Base-by-base conservation (phyloP, 2,797 vertebrate species). In the Mionectes olivaceus region DNA sequence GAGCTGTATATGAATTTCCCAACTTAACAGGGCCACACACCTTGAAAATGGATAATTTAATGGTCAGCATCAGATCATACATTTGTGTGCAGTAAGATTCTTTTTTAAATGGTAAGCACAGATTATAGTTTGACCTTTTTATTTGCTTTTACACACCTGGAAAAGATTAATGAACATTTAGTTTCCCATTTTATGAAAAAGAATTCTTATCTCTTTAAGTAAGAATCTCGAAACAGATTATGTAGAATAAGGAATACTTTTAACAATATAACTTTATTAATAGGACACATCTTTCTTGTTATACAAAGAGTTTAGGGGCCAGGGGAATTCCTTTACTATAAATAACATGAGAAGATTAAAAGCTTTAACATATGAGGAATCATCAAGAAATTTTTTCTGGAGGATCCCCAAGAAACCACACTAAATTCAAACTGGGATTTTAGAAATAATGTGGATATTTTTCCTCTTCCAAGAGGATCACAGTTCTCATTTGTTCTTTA, bases 21-120 rank as follows among this genome's bases (percentile, higher is more conserved):
- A 89, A 30, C 55, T 50, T 78, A 90, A 90, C 3, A 91, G 87
- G 90, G 67, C 93, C 94, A 95, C 94, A 89, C 95, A 95, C 71
- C 53, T 94, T 88, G 96, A 89, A 91, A 95, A 88, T 10, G 19
- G 30, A 65, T 79, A 25, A 80, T 71, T 93, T 61, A 83, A 63
- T 86, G 79, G 86, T 71, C 87, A 94, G 24, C 47, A 70, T 74
- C 86, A 64, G 16, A 87, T 39, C 19, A 82, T 21, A 61, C 19
- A 18, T 82, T 89, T 89, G 56, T 84, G 68, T 88, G 52, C 56
- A 79, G 10, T 18, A 30, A 74, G 65, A 83, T 39, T 81, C 12
- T 50, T 16, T 69, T 73, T 24, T 9, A 81, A 83, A 77, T 47
- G 19, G 77, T 82, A 60, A 79, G 78, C 9, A n/a, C 7, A 76